A percentile compares a stretch with the other conserved stretches of the same genome.
These are phyloP conservation scores for Papilio dardanus DNA, from an alignment of 1,140 invertebrate species.

Conservation along the genomic window DNA sequence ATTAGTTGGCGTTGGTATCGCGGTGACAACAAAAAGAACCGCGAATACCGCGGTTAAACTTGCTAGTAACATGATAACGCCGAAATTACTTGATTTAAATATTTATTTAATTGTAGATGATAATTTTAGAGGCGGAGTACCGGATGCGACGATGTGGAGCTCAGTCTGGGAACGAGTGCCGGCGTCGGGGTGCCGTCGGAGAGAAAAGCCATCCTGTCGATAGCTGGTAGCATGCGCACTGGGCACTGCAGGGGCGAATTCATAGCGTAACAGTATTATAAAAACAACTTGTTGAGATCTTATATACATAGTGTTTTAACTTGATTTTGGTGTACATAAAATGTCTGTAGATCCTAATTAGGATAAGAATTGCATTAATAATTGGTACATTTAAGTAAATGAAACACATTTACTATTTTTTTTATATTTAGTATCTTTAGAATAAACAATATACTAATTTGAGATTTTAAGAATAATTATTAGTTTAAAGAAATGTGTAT, in stretches of 20 bases:
- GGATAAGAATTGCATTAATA: no score
- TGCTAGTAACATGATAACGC: conserved; percentile 62
- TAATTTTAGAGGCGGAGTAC: conserved; percentile 43
- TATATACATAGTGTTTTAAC: no score
- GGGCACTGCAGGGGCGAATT: conserved; percentile 62
- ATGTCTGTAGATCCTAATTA: no score
- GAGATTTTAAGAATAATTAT: background rate
- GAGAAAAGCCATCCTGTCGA: conserved; percentile 73
- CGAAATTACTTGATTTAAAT: conserved; percentile 38
- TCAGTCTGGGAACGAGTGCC: conserved; percentile 65
- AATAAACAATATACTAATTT: no score
- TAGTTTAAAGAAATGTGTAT: background rate
- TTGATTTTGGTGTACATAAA: no score
- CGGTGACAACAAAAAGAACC: conserved; percentile 61
- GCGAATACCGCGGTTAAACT: conserved; percentile 72
- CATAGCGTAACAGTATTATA: conserved; percentile 21
- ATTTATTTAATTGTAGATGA: conserved; percentile 47
- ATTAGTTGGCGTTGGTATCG: conserved; percentile 63
- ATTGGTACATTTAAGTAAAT: no score
- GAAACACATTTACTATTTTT: no score
- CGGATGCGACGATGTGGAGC: conserved; percentile 56
- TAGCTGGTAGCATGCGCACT: conserved; percentile 79
- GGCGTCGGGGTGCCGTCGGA: conserved; percentile 59
- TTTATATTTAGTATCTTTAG: no score
- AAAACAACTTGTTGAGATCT: background rate